Evolutionary conservation across 2,888 invertebrate species (phyloP).

Genomic region (Azorinus chamasolen): DNA sequence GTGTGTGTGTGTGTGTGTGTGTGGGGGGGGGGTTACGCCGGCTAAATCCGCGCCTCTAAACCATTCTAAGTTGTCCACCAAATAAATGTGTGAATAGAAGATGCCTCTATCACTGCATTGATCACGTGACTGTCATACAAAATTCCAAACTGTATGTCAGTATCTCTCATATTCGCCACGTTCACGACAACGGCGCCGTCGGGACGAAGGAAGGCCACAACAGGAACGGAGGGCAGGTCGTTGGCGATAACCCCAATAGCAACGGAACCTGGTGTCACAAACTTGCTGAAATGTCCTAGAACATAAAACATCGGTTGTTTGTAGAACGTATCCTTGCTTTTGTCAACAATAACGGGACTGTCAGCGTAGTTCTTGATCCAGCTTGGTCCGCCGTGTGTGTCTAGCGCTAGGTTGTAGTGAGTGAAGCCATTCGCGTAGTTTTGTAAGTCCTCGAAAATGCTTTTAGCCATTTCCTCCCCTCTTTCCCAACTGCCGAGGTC

Average conservation of each 20-base stretch:
- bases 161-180: slow-evolving; percentile 17
- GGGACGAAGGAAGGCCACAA: slow-evolving; percentile 35
- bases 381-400: slow-evolving; percentile 93
- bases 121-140: no score
- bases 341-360: slow-evolving; percentile 91
- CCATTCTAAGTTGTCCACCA: no score
- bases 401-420: slow-evolving; percentile 94
- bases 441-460: slow-evolving; percentile 91
- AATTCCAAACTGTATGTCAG: no score
- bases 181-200: slow-evolving; percentile 22
- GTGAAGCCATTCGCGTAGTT: slow-evolving; percentile 94
- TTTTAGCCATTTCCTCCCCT: slow-evolving; percentile 89
- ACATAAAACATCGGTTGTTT: slow-evolving; percentile 96
- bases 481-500: slow-evolving; percentile 92
- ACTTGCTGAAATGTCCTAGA: slow-evolving; percentile 90
- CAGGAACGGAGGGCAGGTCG: not conserved
- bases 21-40: no score
- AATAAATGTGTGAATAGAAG: no score
- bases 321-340: slow-evolving; percentile 90
- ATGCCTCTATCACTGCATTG: no score
- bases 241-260: slow-evolving; percentile 10
- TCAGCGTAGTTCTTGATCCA: slow-evolving; percentile 93
- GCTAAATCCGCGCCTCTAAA: no score
- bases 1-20: no score
- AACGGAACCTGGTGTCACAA: slow-evolving; percentile 39